Conservation (phyloP, 2,888 invertebrate species). For the Xylocampa areola region DNA sequence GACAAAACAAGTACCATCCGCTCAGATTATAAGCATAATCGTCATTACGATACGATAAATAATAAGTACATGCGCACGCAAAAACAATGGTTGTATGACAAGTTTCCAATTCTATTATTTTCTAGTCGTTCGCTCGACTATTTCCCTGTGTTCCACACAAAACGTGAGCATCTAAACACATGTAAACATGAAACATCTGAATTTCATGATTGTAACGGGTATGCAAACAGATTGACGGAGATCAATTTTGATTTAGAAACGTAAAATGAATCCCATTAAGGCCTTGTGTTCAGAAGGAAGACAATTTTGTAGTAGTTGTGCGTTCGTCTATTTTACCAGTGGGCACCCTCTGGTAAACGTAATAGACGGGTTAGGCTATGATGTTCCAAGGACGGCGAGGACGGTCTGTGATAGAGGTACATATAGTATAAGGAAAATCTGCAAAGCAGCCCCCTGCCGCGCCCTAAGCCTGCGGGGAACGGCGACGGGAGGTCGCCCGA, state of each 20-base stretch:
- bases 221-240: conserved; percentile 55
- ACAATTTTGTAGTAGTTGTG: conserved; percentile 9
- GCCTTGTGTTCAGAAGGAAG: conserved; percentile 20
- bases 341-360: no score
- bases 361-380: conserved; percentile 2
- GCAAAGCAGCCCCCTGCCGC: conserved; percentile 72
- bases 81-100: conserved; percentile 16
- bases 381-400: conserved; percentile 39
- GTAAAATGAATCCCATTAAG: conserved; percentile 56
- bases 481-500: conserved; percentile 76
- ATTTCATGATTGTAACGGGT: conserved; percentile 60
- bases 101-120: conserved; percentile 15
- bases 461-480: conserved; percentile 72
- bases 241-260: conserved; percentile 49
- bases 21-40: background rate
- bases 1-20: background rate
- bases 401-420: conserved; percentile 31
- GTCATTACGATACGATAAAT: conserved; percentile 3
- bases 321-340: conserved; percentile 12
- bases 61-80: conserved; percentile 2
- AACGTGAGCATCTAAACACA: conserved; percentile 14
- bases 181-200: conserved; percentile 50
- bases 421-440: conserved; percentile 62
- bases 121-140: conserved; percentile 3
- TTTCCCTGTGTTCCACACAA: conserved; percentile 8